Percentiles rank a stretch among this genome's conserved stretches.
phyloP scores from a whole-genome alignment of 2,113 vertebrate species.

The Hemibagrus wyckioides region DNA sequence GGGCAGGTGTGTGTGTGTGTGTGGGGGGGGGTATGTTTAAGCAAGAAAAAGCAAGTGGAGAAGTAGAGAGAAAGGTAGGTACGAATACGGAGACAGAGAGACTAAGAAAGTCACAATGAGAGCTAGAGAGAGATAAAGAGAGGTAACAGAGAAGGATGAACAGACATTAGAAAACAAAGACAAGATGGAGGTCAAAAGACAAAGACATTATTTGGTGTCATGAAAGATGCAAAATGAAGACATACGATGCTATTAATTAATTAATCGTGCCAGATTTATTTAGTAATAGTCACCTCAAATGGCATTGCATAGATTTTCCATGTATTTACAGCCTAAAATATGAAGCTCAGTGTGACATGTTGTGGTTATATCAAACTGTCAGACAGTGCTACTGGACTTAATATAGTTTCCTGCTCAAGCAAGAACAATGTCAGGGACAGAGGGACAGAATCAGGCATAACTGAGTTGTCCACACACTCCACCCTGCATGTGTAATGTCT shows the following conservation, averaged over 20 bases:
- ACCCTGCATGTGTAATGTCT: not conserved
- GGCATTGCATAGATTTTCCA: not conserved
- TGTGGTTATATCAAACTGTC: not conserved
- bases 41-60: not conserved
- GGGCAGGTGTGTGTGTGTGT: constrained; percentile 39
- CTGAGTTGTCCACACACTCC: not conserved
- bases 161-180: not conserved
- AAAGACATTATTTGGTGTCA: not conserved
- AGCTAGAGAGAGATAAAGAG: not conserved
- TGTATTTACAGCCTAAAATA: not conserved
- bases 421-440: not conserved
- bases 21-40: not conserved
- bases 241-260: not conserved
- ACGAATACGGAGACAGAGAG: not conserved
- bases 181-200: not conserved
- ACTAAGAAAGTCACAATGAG: not conserved
- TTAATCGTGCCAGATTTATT: not conserved
- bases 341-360: not conserved
- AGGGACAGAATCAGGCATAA: not conserved
- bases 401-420: not conserved
- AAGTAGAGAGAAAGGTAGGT: not conserved
- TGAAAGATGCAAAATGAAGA: not conserved
- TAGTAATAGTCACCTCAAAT: not conserved
- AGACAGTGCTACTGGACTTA: not conserved
- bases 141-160: not conserved